Conservation (phyloP, 2,888 invertebrate species). For the Sialis fuliginosa region DNA sequence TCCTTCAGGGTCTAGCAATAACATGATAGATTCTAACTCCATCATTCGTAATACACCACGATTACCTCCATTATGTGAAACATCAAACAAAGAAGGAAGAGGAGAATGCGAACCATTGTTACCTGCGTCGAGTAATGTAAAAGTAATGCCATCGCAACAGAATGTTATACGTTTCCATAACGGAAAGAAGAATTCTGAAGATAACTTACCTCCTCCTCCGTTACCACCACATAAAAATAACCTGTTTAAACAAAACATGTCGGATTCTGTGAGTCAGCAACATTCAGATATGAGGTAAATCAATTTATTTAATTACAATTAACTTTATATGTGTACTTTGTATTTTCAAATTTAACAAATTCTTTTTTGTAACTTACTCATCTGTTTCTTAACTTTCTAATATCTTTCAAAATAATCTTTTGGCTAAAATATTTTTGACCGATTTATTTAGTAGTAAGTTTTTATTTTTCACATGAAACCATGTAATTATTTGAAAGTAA, state of each 20-base stretch:
- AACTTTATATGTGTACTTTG: not conserved
- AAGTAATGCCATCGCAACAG: conserved; percentile 23
- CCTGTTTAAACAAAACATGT: conserved; percentile 7
- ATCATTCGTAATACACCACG: conserved; percentile 25
- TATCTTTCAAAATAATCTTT: no score
- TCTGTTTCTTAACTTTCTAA: no score
- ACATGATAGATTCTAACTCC: conserved; percentile 4
- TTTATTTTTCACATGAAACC: not conserved
- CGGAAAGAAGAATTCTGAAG: conserved; percentile 25
- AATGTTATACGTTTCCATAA: conserved; percentile 27
- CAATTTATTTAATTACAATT: not conserved
- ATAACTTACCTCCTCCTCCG: conserved; percentile 38
- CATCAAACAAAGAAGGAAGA: conserved; percentile 26
- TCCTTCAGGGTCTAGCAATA: conserved; percentile 15
- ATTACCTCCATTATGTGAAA: conserved; percentile 35
- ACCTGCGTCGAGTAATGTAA: conserved; percentile 16
- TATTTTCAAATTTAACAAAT: not conserved
- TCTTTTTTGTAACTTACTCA: no score
- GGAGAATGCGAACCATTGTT: conserved; percentile 43
- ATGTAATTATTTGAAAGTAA: conserved; percentile 4
- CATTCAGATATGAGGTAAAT: conserved; percentile 6
- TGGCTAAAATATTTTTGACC: no score
- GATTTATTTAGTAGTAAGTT: no score
- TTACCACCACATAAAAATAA: conserved; percentile 34
- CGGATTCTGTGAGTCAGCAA: conserved; percentile 5